These are phyloP conservation scores for Tachyglossus aculeatus DNA, from an alignment of 2,797 vertebrate genomes.

Conservation along the genomic window DNA sequence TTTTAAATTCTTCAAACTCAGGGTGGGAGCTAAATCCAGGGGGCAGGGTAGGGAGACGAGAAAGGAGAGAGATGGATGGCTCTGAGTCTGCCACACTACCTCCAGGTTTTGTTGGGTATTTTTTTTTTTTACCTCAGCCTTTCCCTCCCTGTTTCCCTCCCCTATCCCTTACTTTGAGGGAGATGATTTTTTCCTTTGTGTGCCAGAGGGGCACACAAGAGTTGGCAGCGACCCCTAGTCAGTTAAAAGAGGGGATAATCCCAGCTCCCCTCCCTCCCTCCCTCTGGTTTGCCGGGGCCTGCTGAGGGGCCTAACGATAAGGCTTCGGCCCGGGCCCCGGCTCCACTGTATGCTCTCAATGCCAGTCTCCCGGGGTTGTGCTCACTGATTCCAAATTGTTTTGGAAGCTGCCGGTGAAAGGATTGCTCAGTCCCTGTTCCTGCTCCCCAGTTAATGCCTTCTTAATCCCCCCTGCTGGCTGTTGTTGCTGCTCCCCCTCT, in stretches of 20 bases:
- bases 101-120: background rate
- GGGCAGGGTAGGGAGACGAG: too few species aligned
- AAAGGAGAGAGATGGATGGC: too few species aligned
- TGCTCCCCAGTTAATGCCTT: background rate
- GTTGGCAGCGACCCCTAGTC: background rate
- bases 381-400: background rate
- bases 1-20: too few species aligned
- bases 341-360: background rate
- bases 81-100: too few species aligned
- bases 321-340: too few species aligned
- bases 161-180: background rate
- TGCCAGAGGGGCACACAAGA: too few species aligned
- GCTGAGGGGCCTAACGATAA: too few species aligned
- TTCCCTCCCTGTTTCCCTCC: background rate
- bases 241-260: background rate
- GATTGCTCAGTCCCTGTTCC: too few species aligned
- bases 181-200: too few species aligned
- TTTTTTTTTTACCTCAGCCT: background rate
- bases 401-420: background rate
- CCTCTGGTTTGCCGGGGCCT: too few species aligned
- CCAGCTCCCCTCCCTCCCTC: background rate
- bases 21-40: too few species aligned
- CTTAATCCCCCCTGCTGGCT: rapidly evolving
- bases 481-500: rapidly evolving
- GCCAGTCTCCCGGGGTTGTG: too few species aligned